These are phyloP conservation scores for Steinernema feltiae DNA, from an alignment of 1,140 invertebrate genomes.

Conservation along the genomic window DNA sequence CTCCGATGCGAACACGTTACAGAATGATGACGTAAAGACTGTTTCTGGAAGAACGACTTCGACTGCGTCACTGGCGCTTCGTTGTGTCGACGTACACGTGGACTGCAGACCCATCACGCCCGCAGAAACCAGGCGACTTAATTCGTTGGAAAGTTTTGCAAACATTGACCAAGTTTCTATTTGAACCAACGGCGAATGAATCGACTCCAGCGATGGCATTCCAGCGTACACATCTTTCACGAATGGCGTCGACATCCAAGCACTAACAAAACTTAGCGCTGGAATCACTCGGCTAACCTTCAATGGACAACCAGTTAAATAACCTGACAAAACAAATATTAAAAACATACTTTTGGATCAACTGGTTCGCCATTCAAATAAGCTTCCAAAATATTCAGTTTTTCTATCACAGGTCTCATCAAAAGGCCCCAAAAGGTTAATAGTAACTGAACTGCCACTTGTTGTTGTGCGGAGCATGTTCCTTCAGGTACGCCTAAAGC, in stretches of 20 bases:
- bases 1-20: conserved; percentile 27
- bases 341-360: not conserved
- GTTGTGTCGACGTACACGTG: conserved; percentile 1
- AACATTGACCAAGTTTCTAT: conserved; percentile 25
- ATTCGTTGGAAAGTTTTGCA: conserved; percentile 25
- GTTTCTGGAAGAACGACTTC: conserved; percentile 30
- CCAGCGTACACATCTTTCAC: not conserved
- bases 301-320: no score
- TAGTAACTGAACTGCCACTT: not conserved
- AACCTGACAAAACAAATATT: not conserved
- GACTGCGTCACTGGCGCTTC: not conserved
- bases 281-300: not conserved
- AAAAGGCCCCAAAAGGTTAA: not conserved
- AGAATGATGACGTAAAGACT: conserved; percentile 33
- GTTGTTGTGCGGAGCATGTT: not conserved
- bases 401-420: not conserved
- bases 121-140: conserved; percentile 1
- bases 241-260: not conserved
- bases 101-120: conserved; percentile 26
- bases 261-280: not conserved
- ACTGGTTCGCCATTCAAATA: not conserved
- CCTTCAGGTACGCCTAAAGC: not conserved
- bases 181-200: conserved; percentile 26
- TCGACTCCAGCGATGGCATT: conserved; percentile 19
- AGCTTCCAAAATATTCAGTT: not conserved